A percentile compares a stretch with the other conserved stretches of the same genome.
These are phyloP conservation scores for Oryzias curvinotus DNA, from an alignment of 2,113 vertebrate species.

Conservation along the genomic window DNA sequence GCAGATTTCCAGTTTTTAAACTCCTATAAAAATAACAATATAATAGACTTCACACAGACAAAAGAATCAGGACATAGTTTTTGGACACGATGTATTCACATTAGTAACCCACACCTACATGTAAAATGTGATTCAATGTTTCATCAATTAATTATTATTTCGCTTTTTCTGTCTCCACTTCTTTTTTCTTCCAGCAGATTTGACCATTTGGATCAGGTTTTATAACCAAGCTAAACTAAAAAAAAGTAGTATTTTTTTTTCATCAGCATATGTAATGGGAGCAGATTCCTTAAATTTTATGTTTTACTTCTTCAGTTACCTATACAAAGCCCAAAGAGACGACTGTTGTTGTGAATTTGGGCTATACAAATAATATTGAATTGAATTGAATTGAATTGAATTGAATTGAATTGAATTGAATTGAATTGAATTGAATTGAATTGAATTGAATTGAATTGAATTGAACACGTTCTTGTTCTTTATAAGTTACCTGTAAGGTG, in stretches of 20 bases:
- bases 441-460: no score
- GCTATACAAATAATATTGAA: no score
- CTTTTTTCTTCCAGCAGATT: background rate
- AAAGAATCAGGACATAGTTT: background rate
- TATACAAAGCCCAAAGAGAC: no score
- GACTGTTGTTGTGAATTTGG: no score
- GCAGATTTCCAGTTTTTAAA: background rate
- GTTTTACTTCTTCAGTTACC: no score
- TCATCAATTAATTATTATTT: background rate
- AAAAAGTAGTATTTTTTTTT: background rate
- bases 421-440: no score
- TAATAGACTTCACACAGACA: background rate
- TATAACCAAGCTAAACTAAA: background rate
- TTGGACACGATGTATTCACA: background rate
- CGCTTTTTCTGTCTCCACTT: background rate
- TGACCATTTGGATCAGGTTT: background rate
- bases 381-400: no score
- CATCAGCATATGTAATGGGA: background rate
- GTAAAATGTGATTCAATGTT: background rate
- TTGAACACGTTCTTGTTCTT: no score
- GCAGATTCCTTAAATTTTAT: background rate
- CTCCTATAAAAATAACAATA: background rate
- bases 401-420: no score
- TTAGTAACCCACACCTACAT: background rate
- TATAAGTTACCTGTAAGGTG: no score